These are phyloP conservation scores for Mizuhopecten yessoensis DNA, from an alignment of 1,140 invertebrate genomes.

Conservation along the genomic window DNA sequence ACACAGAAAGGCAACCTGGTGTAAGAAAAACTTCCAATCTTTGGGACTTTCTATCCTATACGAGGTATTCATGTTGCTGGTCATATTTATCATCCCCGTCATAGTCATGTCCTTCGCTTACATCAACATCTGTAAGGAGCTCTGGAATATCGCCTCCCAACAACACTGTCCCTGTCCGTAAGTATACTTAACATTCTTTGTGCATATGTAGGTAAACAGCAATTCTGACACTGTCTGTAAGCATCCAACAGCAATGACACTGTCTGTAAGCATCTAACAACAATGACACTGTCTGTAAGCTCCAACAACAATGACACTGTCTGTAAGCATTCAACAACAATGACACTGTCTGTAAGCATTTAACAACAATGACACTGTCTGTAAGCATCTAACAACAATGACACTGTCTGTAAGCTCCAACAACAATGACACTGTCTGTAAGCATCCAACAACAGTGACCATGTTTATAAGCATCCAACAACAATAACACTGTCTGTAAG, in stretches of 20 bases:
- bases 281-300: background rate
- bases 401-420: no score
- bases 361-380: background rate
- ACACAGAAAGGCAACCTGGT: constrained; percentile 86
- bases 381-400: background rate
- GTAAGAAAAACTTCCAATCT: constrained; percentile 85
- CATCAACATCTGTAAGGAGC: constrained; percentile 87
- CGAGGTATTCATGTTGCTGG: constrained; percentile 88
- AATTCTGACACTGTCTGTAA: background rate
- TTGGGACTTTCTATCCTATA: constrained; percentile 85
- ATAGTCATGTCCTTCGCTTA: constrained; percentile 88
- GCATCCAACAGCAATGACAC: background rate
- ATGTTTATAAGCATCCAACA: background rate
- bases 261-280: background rate
- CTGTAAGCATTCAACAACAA: background rate
- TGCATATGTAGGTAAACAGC: no score
- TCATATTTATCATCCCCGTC: constrained; percentile 87
- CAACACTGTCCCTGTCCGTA: constrained; percentile 29
- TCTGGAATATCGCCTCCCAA: constrained; percentile 84
- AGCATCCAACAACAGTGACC: background rate
- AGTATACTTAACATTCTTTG: no score
- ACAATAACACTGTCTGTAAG: background rate
- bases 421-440: background rate
- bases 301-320: no score
- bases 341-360: background rate